Evolutionary conservation across 2,888 invertebrate species (phyloP).

Genomic region (Tenthredo scrophulariae): DNA sequence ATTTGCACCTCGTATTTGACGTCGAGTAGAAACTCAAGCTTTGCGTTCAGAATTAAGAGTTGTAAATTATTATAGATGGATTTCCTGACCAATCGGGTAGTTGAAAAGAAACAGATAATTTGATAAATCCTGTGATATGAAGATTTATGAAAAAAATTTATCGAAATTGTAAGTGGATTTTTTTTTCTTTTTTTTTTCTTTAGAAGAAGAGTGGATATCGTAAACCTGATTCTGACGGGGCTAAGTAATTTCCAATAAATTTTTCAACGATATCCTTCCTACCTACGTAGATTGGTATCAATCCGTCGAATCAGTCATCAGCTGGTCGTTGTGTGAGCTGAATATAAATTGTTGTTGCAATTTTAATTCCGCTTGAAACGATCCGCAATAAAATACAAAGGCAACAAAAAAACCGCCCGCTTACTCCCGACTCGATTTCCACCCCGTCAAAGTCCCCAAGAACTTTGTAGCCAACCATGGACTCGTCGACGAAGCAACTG

Average conservation of each 20-base stretch:
- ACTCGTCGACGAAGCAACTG: slow-evolving; percentile 29
- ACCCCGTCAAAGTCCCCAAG: slow-evolving; percentile 3
- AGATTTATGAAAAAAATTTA: neutral
- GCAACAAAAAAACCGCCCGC: slow-evolving; percentile 1
- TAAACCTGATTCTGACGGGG: neutral
- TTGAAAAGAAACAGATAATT: neutral
- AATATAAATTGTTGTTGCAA: slow-evolving; percentile 55
- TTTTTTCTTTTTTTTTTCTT: neutral
- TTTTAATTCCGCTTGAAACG: slow-evolving; percentile 56
- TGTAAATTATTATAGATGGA: neutral
- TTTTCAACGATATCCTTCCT: neutral
- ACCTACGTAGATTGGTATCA: slow-evolving; percentile 41
- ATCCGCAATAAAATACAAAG: slow-evolving; percentile 52
- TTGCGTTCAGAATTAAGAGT: neutral
- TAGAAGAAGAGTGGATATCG: neutral
- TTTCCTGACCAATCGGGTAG: neutral
- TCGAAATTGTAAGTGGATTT: too few relatives aligned
- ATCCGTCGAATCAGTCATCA: slow-evolving; percentile 57
- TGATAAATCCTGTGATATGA: neutral
- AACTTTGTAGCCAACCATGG: slow-evolving; percentile 5
- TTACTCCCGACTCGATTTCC: slow-evolving; percentile 15
- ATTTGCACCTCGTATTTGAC: neutral
- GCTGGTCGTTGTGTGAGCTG: slow-evolving; percentile 21
- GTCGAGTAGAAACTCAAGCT: neutral
- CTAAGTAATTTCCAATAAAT: slow-evolving; percentile 38